Base-by-base conservation (phyloP, 1,140 invertebrate species). In the Riptortus pedestris region DNA sequence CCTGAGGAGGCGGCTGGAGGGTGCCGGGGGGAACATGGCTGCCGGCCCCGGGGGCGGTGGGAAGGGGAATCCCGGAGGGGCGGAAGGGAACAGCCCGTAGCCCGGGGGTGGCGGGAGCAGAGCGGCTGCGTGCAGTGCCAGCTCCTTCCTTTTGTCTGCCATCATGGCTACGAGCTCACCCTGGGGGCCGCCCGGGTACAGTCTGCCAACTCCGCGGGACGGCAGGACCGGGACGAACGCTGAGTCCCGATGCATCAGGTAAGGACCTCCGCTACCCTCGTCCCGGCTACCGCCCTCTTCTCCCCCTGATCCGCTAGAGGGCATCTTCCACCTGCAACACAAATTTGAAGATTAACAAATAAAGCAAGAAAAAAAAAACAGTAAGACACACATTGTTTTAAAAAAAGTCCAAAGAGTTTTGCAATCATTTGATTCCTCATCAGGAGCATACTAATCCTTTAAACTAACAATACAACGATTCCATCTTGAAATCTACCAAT, bases 201-300 rank as follows among this genome's bases (percentile, higher is more conserved):
- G 69, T 62, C 80, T 78, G 69, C 85, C 83, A 65, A 87, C 77
- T 68, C 87, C 78, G n/a, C 86, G 51, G 86, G 31, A 58, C 2
- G 88, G 88, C 48, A 91, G 83, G 9, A 91, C 88, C 14, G 88
- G 88, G 31, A 90, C 87, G 71, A 90, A 91, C 0, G 88, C 88
- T 0, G 83, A 66, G 28, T 63, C 61, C 14, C 66, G 52, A 62
- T 67, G 64, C 60, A 67, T 65, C 14, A 67, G 45, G 55, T 68
- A 68, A 33, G 61, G 55, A 3, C 64, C 64, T 16, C 33, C 33
- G 45, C 16, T 60, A 1, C 22, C 63, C 63, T 26, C 55, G 47
- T 31, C 27, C 51, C 29, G 48, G 27, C 20, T 55, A 14, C 60
- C 24, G 28, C 27, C 58, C 24, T 60, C 58, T n/a, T 60, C 51